phyloP scores from a whole-genome alignment of 2,113 vertebrate species.

The Ancistrus triradiatus region DNA sequence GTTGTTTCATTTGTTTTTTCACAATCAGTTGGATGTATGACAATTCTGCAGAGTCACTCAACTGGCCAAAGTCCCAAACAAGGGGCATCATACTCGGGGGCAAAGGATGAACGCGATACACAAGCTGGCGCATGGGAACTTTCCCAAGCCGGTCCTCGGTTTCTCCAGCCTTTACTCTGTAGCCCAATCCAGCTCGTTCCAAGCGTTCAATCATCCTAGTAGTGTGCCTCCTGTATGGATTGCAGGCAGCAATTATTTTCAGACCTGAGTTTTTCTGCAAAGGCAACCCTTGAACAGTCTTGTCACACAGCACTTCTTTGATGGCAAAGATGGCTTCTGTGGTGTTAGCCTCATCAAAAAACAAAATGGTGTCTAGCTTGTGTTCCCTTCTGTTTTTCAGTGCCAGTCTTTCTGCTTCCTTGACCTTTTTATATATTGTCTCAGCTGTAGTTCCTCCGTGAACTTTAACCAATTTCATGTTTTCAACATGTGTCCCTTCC shows the following conservation, averaged over 20 bases:
- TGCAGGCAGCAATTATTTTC: constrained; percentile 75
- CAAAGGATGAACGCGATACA: constrained; percentile 73
- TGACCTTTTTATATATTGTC: constrained; percentile 68
- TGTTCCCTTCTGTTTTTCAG: constrained; percentile 45
- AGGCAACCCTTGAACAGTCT: constrained; percentile 60
- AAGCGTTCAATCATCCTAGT: constrained; percentile 64
- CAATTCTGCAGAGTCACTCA: constrained; percentile 66
- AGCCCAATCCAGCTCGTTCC: constrained; percentile 72
- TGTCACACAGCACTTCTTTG: constrained; percentile 75
- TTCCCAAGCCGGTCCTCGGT: constrained; percentile 70
- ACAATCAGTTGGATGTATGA: constrained; percentile 73
- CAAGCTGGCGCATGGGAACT: constrained; percentile 71
- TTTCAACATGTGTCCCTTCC: constrained; percentile 55
- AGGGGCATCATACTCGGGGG: constrained; percentile 74
- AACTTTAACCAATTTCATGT: constrained; percentile 74
- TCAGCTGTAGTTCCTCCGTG: constrained; percentile 74
- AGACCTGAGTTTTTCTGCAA: constrained; percentile 57
- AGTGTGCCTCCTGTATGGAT: constrained; percentile 73
- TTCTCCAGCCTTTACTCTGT: constrained; percentile 67
- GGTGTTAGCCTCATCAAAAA: constrained; percentile 78
- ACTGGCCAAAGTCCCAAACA: constrained; percentile 77
- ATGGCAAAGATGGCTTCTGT: constrained; percentile 75
- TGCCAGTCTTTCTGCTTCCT: constrained; percentile 63
- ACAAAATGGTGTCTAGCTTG: constrained; percentile 69
- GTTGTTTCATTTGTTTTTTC: constrained; percentile 50